These are phyloP conservation scores for Geodia barretti DNA, from an alignment of 37 sponge, comb jelly and placozoan species.

Conservation along the genomic window DNA sequence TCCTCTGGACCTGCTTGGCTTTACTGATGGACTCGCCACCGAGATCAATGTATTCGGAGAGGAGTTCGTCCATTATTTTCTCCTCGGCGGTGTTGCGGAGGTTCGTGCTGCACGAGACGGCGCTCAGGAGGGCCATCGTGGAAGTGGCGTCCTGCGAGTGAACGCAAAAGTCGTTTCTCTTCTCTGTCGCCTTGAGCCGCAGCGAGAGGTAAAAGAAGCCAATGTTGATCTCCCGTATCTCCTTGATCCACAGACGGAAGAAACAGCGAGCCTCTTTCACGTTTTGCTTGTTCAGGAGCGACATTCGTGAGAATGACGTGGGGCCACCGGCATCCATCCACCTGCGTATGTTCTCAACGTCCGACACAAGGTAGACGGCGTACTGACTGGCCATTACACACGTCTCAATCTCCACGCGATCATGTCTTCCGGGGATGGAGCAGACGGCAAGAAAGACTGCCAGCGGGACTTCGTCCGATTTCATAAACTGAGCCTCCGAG, in stretches of 20 bases:
- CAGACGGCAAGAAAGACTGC: slow-evolving; percentile 39
- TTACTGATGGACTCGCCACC: not conserved
- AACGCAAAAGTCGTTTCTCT: not conserved
- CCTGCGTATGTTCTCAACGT: slow-evolving; percentile 26
- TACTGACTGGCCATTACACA: slow-evolving; percentile 56
- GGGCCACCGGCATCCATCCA: slow-evolving; percentile 60
- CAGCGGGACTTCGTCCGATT: slow-evolving; percentile 45
- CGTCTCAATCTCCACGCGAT: slow-evolving; percentile 35
- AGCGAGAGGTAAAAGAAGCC: slow-evolving; percentile 43
- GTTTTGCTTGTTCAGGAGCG: slow-evolving; percentile 15
- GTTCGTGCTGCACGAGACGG: slow-evolving; percentile 17
- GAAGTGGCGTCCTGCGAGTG: slow-evolving; percentile 17
- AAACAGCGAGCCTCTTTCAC: slow-evolving; percentile 25
- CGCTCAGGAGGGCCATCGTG: slow-evolving; percentile 39
- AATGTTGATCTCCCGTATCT: slow-evolving; percentile 44
- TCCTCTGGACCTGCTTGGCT: not conserved
- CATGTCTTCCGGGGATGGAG: not conserved
- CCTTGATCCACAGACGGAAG: slow-evolving; percentile 48
- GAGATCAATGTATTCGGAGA: slow-evolving; percentile 39
- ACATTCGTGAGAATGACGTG: slow-evolving; percentile 36
- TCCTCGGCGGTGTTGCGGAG: slow-evolving; percentile 34
- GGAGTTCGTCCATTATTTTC: slow-evolving; percentile 21
- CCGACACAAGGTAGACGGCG: slow-evolving; percentile 59
- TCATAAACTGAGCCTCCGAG: slow-evolving; percentile 51
- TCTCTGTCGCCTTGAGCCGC: not conserved